Percentiles rank a stretch among this genome's conserved stretches.
Evolutionary conservation across 2,113 vertebrate species (phyloP).

Genomic region (Microcebus tavaratra): DNA sequence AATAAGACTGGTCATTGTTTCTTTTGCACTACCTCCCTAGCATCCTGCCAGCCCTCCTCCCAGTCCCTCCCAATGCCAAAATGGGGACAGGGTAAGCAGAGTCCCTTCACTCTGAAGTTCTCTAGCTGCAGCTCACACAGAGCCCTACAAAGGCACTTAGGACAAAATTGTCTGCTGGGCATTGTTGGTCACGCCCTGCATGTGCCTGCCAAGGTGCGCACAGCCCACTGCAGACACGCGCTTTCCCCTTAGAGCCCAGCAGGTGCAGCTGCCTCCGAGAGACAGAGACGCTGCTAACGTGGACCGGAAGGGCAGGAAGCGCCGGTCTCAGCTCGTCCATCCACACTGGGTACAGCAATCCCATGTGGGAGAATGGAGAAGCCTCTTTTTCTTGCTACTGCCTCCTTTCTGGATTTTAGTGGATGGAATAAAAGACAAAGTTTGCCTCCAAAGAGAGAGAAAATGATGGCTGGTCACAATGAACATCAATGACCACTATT

Average conservation of each 20-base stretch:
- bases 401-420: neutral
- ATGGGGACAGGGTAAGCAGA: constrained; percentile 34
- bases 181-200: neutral
- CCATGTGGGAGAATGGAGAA: neutral
- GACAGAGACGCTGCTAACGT: neutral
- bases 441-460: neutral
- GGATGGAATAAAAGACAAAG: neutral
- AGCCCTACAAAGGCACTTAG: constrained; percentile 13
- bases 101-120: constrained; percentile 9
- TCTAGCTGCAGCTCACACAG: neutral
- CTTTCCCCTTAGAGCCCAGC: neutral
- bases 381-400: neutral
- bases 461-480: neutral
- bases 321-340: rapidly evolving
- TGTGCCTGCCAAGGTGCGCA: constrained; percentile 10
- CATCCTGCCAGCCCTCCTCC: rapidly evolving
- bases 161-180: neutral
- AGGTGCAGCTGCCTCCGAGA: neutral
- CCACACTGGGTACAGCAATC: rapidly evolving
- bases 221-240: neutral
- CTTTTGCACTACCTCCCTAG: neutral
- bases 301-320: neutral
- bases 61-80: neutral
- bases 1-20: neutral
- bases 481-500: neutral